Base-by-base conservation (phyloP, 2,797 vertebrate genomes). In the Clarias pachynema region DNA sequence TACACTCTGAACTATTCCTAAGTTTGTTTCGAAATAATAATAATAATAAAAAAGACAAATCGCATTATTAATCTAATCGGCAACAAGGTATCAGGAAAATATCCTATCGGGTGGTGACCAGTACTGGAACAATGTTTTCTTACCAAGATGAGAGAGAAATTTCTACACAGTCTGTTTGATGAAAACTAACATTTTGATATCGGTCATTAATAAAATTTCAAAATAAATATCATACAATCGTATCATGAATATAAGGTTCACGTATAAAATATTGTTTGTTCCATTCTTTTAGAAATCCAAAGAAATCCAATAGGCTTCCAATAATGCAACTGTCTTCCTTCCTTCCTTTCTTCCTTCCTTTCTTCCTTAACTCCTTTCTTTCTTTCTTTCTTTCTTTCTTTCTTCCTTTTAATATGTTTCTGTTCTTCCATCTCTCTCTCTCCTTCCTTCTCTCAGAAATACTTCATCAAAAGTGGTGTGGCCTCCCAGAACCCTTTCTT, bases 401-500 rank as follows among this genome's bases (percentile, higher is more conserved):
- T 74, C 24, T 74, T 3, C 49, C n/a, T 53, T 7, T 74, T 12
- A 53, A 53, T 14, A 53, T 24, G 22, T 63, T 10, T 66, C 4
- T 66, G 1, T 65, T n/a, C n/a, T n/a, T 53, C 14, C 53, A 24
- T 72, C 37, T n/a, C 22, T n/a, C 22, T n/a, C 20, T 70, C 8
- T 69, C 7, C 34, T 18, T 37, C 68, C 22, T 3, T 70, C 40
- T 53, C 44, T 59, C 83, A 89, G 88, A 86, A 26, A 31, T 84
- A 26, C 79, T 40, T 84, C 60, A 82, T 24, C 18, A 66, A 83
- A 81, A 87, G 84, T 83, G 84, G 82, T 63, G 53, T 86, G 49
- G 70, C 26, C 15, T 66, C 40, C 72, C 80, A 82, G 86, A 84
- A 83, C 59, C 63, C 86, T 79, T 69, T 87, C n/a, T 66, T 74